phyloP scores from a whole-genome alignment of 2,888 invertebrate species.

The Phyllotreta striolata region DNA sequence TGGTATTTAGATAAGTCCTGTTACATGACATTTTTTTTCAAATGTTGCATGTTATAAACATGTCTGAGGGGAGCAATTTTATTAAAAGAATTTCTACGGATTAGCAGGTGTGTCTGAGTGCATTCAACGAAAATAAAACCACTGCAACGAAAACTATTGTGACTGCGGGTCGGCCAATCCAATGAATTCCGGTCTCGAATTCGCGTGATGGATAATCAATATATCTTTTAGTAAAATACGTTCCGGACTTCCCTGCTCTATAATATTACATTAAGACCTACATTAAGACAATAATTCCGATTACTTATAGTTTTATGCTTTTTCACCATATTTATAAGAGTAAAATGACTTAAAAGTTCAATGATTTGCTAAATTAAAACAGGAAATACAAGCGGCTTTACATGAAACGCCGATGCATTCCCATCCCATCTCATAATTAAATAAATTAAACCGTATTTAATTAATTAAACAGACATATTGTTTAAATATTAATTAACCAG shows the following conservation, averaged over 20 bases:
- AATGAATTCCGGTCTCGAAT: conserved; percentile 5
- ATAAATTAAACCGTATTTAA: too few relatives aligned
- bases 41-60: conserved; percentile 8
- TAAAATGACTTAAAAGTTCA: too few relatives aligned
- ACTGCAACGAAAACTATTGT: background rate
- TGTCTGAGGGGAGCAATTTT: conserved; percentile 40
- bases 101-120: conserved; percentile 31
- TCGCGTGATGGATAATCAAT: conserved; percentile 15
- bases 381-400: too few relatives aligned
- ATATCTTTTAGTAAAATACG: background rate
- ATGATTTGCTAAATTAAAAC: too few relatives aligned
- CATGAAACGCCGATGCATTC: too few relatives aligned
- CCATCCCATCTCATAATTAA: too few relatives aligned
- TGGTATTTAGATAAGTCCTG: too few relatives aligned
- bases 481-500: too few relatives aligned
- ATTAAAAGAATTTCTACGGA: conserved; percentile 36
- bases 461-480: too few relatives aligned
- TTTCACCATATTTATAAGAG: too few relatives aligned
- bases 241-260: conserved; percentile 1
- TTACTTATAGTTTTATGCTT: too few relatives aligned
- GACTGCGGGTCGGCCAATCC: background rate
- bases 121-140: conserved; percentile 28
- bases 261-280: background rate
- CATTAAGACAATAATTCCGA: background rate
- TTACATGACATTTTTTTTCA: conserved; percentile 11